Percentiles rank a stretch among this genome's conserved stretches.
phyloP scores from a whole-genome alignment of 2,888 invertebrate species.

The Ecliptopera silaceata region DNA sequence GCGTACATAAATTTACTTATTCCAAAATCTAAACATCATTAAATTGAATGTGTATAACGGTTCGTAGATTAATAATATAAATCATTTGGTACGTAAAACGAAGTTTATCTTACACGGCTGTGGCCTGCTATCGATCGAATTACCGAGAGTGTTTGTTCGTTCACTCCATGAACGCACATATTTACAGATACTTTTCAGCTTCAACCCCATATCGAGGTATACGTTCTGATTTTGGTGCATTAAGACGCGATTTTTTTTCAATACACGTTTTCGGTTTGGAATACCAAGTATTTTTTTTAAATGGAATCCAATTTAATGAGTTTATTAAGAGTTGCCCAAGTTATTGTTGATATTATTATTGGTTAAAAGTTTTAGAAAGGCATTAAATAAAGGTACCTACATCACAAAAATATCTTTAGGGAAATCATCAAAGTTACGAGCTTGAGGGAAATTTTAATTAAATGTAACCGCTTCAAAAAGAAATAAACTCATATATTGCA shows the following conservation, averaged over 20 bases:
- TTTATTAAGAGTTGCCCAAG: too few species aligned
- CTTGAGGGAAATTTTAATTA: conserved; percentile 49
- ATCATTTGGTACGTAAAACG: neutral
- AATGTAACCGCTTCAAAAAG: conserved; percentile 42
- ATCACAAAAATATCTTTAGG: conserved; percentile 43
- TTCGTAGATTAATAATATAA: too few species aligned
- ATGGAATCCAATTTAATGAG: too few species aligned
- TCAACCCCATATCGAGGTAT: neutral
- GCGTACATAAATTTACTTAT: too few species aligned
- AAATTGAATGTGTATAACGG: too few species aligned
- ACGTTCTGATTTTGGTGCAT: neutral
- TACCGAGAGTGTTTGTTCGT: conserved; percentile 1
- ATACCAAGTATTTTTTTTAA: too few species aligned
- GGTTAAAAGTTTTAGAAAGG: neutral
- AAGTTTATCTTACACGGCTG: conserved; percentile 3
- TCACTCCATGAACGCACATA: neutral
- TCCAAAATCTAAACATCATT: too few species aligned
- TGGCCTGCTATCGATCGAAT: conserved; percentile 8
- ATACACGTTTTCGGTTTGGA: too few species aligned
- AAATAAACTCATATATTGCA: conserved; percentile 27
- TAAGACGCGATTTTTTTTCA: neutral
- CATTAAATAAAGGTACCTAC: neutral
- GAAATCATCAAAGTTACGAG: conserved; percentile 42
- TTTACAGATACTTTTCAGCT: conserved; percentile 4
- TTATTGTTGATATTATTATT: too few species aligned